Evolutionary conservation across 2,113 vertebrate genomes (phyloP), one percentile per base, ranked within the genome.

Genomic region (Dicrurus megarhynchus): DNA sequence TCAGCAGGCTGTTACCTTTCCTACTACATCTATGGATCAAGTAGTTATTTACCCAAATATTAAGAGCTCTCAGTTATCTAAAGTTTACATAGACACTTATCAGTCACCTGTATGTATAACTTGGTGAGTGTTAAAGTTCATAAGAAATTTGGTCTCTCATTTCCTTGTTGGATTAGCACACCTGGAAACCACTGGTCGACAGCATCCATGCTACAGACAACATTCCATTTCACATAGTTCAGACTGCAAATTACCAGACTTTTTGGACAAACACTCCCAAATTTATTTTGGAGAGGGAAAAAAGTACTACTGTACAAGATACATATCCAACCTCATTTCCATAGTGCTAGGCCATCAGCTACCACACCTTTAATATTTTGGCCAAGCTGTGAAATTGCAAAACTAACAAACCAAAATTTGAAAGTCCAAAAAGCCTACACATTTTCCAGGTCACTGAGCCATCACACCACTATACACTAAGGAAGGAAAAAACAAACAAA

Each of bases 311-410:
- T 7, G 5, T 37, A 53, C 33, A 76, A 59, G 32, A 11, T 20
- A 56, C 0, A 0, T n/a, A 24, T 32, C 20, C 55, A 60, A n/a
- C 6, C 4, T 11, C 24, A n/a, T 26, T 67, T 52, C 37, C 24
- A 60, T 2, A 24, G 56, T 26, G 41, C 60, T 64, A 20, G 49
- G 27, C 55, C 44, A 77, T 19, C 55, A 65, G 26, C 49, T 65
- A 16, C 23, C 41, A 41, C 22, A 65, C 11, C 16, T 60, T 59
- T 26, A 41, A 15, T 9, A 14, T 49, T 75, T 39, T 39, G 61
- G 30, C 10, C 28, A 37, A 89, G 27, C 3, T 35, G 42, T 30
- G 42, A 75, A 89, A 83, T 1, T 33, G 33, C 41, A 69, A 88
- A 52, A 57, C 24, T 30, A 85, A 42, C 19, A 85, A 61, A 57